Base-by-base conservation (phyloP, 2,888 invertebrate species). In the Athalia cordata region DNA sequence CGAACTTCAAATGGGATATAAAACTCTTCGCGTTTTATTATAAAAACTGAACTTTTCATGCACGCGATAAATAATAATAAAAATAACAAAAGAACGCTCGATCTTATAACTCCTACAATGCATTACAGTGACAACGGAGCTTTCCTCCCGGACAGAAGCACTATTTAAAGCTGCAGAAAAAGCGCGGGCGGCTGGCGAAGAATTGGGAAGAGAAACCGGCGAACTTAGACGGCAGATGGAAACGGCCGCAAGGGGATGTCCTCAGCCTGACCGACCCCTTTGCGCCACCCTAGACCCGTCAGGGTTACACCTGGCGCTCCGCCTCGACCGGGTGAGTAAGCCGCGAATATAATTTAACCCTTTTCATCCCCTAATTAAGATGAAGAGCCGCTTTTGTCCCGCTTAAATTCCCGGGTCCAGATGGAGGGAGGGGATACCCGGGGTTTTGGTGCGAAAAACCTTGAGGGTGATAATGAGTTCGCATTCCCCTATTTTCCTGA, bases 281-380 rank as follows among this genome's bases (percentile, higher is more conserved):
- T 96, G 96, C 88, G 95, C 95, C 82, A 95, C 95, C 11, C 91
- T 96, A 82, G 94, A 95, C 86, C 93, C 95, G 76, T 91, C 94
- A 81, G 94, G 94, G 61, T 92, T 96, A 82, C 94, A 94, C 81
- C 91, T 95, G 79, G 91, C 92, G 78, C 92, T 94, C 84, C 92
- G 92, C 68, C 92, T 94, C 82, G 93, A 94, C 83, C 91, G 93
- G 91, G 94, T 94, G 87, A 90, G 89, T 81, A 80, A 82, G 77
- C 80, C 77, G 15, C n/a, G 15, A 43, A 72, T 66, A 79, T 80
- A 80, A 79, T 79, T 74, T 67, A 74, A 80, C 59, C 77, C 80
- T 75, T 77, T 75, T 76, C 75, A 77, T 75, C 79, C 77, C 79
- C 64, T 80, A 77, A 79, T 79, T 79, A 79, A 77, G 80, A 77